A percentile compares a stretch with the other conserved stretches of the same genome.
These are phyloP conservation scores for Orbicella faveolata DNA, from an alignment of 64 coral and sea anemone species.

Conservation along the genomic window DNA sequence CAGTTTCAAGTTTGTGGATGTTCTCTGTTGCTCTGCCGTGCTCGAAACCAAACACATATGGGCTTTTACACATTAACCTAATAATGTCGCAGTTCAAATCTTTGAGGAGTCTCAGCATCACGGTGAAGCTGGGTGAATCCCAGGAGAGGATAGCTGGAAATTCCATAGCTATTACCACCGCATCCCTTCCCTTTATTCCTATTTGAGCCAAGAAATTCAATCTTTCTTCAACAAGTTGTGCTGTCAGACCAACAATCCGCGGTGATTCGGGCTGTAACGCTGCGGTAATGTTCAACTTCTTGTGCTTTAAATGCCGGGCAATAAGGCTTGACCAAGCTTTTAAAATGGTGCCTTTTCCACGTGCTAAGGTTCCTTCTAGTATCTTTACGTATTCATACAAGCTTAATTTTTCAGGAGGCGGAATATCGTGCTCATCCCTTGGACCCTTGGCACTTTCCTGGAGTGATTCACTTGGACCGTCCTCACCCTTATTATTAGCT, in stretches of 20 bases:
- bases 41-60: slow-evolving; percentile 84
- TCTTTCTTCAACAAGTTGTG: slow-evolving; percentile 50
- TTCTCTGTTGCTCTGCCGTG: slow-evolving; percentile 54
- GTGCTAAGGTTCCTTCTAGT: neutral
- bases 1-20: slow-evolving; percentile 51
- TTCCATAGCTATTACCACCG: slow-evolving; percentile 67
- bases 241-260: slow-evolving; percentile 73
- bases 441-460: neutral
- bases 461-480: neutral
- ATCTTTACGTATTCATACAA: slow-evolving; percentile 14
- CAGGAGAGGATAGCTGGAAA: slow-evolving; percentile 82
- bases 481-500: neutral
- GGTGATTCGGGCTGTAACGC: slow-evolving; percentile 23
- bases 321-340: slow-evolving; percentile 4
- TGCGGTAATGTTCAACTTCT: slow-evolving; percentile 8
- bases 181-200: slow-evolving; percentile 76
- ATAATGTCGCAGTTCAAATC: slow-evolving; percentile 79
- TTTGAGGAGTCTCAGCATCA: slow-evolving; percentile 68
- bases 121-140: slow-evolving; percentile 45
- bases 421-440: neutral
- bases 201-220: slow-evolving; percentile 56
- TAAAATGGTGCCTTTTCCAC: slow-evolving; percentile 16
- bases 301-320: neutral
- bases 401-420: neutral
- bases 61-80: slow-evolving; percentile 66